Percentiles rank a stretch among this genome's conserved stretches.
These are phyloP conservation scores for Anthopleura sola DNA, from an alignment of 64 coral and sea anemone species.

Conservation along the genomic window DNA sequence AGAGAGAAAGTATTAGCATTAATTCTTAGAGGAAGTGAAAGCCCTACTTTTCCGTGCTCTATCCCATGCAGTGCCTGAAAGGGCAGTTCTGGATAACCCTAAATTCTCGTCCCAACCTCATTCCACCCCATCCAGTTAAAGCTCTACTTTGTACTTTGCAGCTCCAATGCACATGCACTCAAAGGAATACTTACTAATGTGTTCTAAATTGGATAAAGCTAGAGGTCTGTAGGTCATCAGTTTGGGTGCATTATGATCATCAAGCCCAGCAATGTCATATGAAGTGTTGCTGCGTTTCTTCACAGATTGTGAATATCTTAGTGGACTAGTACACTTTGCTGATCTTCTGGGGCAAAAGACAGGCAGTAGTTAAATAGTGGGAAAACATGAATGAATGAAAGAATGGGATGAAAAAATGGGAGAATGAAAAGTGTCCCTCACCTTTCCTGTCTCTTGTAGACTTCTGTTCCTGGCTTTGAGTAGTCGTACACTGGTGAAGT, in stretches of 20 bases:
- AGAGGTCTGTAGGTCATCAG: constrained; percentile 40
- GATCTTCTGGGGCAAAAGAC: not conserved
- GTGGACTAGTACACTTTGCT: not conserved
- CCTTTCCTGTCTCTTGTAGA: not conserved
- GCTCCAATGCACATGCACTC: not conserved
- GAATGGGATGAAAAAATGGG: not conserved
- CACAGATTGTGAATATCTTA: constrained; percentile 51
- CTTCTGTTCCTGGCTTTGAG: not conserved
- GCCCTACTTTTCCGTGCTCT: no score
- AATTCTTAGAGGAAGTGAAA: not conserved
- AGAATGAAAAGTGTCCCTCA: not conserved
- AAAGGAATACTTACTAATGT: constrained; percentile 26
- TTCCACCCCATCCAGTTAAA: not conserved
- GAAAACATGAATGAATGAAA: not conserved
- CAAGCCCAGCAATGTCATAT: constrained; percentile 7
- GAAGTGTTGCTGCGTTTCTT: constrained; percentile 2
- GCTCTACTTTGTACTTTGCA: not conserved
- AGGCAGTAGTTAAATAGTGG: not conserved
- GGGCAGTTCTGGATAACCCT: no score
- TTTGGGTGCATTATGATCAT: constrained; percentile 18
- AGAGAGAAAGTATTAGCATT: not conserved
- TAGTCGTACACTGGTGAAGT: not conserved
- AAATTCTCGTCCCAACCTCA: no score
- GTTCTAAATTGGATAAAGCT: constrained; percentile 44
- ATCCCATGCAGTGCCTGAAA: no score